Percentiles rank a stretch among this genome's conserved stretches.
phyloP scores from a whole-genome alignment of 2,797 vertebrate species.

The Scarus forsteni region DNA sequence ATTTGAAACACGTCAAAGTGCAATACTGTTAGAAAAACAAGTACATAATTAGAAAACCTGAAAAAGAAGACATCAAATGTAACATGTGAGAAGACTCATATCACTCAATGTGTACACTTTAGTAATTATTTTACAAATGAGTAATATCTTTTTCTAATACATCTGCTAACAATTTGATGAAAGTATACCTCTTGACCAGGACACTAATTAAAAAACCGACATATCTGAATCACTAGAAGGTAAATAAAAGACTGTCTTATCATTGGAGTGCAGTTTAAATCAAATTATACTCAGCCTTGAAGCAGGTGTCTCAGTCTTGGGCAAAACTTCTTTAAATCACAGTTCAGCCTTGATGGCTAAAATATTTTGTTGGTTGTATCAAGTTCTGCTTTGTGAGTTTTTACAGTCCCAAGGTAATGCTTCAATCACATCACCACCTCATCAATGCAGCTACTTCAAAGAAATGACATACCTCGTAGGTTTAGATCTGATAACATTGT shows the following conservation, averaged over 20 bases:
- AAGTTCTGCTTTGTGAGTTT: neutral
- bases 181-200: too few relatives aligned
- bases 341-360: neutral
- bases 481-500: neutral
- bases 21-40: too few relatives aligned
- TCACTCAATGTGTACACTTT: too few relatives aligned
- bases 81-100: too few relatives aligned
- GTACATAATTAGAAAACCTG: too few relatives aligned
- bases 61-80: too few relatives aligned
- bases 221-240: neutral
- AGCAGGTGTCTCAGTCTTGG: neutral
- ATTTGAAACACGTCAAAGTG: too few relatives aligned
- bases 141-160: too few relatives aligned
- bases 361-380: neutral
- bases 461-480: neutral
- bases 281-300: neutral
- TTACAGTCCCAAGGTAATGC: neutral
- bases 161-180: too few relatives aligned
- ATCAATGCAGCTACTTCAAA: conserved; percentile 7
- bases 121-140: too few relatives aligned
- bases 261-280: neutral
- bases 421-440: neutral
- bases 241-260: neutral
- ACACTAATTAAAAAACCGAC: too few relatives aligned
- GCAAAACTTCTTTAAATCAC: neutral